Percentiles rank a stretch among this genome's conserved stretches.
These are phyloP conservation scores for Tragelaphus strepsiceros DNA, from an alignment of 2,113 vertebrate genomes.

Conservation along the genomic window DNA sequence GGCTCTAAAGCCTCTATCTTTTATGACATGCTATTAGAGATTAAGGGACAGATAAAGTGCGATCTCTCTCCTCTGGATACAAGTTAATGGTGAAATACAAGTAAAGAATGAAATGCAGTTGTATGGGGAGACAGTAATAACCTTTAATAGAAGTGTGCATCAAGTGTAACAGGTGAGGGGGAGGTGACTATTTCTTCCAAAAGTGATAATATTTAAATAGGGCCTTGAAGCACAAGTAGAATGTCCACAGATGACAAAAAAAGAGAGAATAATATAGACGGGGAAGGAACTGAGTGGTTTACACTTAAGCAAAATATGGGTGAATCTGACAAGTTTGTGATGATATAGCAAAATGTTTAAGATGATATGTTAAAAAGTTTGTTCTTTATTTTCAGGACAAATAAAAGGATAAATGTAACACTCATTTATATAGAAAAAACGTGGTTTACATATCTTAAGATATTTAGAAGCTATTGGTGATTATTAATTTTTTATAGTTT, in stretches of 20 bases:
- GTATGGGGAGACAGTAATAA: neutral
- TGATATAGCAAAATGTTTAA: neutral
- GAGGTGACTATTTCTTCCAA: neutral
- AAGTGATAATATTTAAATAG: neutral
- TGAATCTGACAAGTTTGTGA: neutral
- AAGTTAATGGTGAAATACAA: neutral
- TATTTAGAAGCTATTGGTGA: neutral
- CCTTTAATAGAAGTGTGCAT: neutral
- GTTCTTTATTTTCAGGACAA: neutral
- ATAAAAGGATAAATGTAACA: neutral
- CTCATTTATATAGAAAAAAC: neutral
- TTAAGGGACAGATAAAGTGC: neutral
- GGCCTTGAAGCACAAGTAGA: neutral
- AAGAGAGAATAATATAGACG: neutral
- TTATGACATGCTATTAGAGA: neutral
- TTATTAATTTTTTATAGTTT: neutral
- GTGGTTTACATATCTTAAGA: neutral
- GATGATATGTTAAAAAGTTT: neutral
- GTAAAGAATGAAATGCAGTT: neutral
- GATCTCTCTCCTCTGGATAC: neutral
- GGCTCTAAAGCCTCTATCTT: neutral
- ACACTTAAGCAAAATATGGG: neutral
- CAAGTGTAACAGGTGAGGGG: neutral
- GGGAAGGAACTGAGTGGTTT: neutral
- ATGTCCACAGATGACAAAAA: neutral